Evolutionary conservation across 2,113 vertebrate species (phyloP), one percentile per base, ranked within the genome.

Genomic region (Gyps fulvus): DNA sequence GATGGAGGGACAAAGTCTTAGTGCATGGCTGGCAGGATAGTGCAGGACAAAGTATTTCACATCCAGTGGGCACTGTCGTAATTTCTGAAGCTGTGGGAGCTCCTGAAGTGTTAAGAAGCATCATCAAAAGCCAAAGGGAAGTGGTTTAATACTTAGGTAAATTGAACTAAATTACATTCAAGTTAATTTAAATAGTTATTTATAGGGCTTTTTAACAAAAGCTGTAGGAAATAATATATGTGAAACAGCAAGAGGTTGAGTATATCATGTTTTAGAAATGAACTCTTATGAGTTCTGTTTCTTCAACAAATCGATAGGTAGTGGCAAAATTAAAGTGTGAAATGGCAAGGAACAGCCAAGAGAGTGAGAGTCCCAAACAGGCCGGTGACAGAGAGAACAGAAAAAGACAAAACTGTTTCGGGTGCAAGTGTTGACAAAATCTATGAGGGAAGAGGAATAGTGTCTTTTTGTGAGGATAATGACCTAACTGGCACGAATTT

Each of bases 11-110:
- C 20, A 49, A 57, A 42, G 17, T 38, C 49, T 58, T 15, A 31
- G 36, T 8, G 5, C 17, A 9, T 59, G 34, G 23, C 21, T n/a
- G 26, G 6, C 11, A 38, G n/a, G 9, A 29, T 29, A 42, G 25
- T 18, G 40, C 29, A 47, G 52, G 34, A 38, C 32, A 38, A 18
- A 55, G 32, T 17, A 0, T 3, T 70, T 79, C 62, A 31, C 16
- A 47, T 57, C 20, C 29, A 40, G 1, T 16, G 32, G 49, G 21
- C 3, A 31, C 7, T 66, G 7, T 17, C 0, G 0, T 58, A 58
- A 40, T 61, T 81, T 54, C 23, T 67, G 38, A 67, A 84, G 32
- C 36, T 65, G 27, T 65, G 42, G 58, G 58, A 72, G 15, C 49
- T 85, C n/a, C 26, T 57, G 10, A 50, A 72, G 22, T 32, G 19